Evolutionary conservation across 2,888 invertebrate species (phyloP), one percentile per base, ranked within the genome.

Genomic region (Apotomis capreana): DNA sequence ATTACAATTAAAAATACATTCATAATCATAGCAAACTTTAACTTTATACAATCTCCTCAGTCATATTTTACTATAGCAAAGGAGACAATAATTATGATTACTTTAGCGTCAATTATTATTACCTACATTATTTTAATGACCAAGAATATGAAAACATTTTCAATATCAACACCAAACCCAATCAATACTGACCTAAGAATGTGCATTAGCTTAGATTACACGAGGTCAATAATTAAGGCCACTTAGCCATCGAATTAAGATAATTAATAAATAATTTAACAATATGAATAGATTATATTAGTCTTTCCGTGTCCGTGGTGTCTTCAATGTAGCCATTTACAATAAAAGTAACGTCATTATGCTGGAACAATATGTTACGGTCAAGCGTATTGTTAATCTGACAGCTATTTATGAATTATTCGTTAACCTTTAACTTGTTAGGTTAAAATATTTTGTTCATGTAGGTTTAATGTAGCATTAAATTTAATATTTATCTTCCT

Each of bases 321-420:
- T 55, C 57, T 65, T 65, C 65, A 65, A 55, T 57, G 65, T 57
- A 57, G 57, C 44, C 49, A 63, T 63, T 62, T 62, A 51, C 49
- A 62, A 55, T 55, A 57, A 57, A 57, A 46, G 55, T 46, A 65
- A 46, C 55, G 46, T 64, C 26, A 52, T 37, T 37, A 64, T 57
- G n/a, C 26, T 46, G 55, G 46, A 65, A 65, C 65, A 65, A 65
- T 65, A 65, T 55, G 64, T 65, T 36, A 36, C 46, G 46, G 65
- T 46, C 64, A 55, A 46, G 55, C 26, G 55, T 57, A 57, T 65
- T 57, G 55, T 46, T 65, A 57, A 57, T 65, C 65, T 57, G 65
- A 65, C 65, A 65, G 55, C 36, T 65, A 0, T 62, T 55, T 65
- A 64, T 62, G 62, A 62, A 62, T 64, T 64, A 40, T 57, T 46